Evolutionary conservation across 2,888 invertebrate genomes (phyloP).

Genomic region (Sphinx pinastri): DNA sequence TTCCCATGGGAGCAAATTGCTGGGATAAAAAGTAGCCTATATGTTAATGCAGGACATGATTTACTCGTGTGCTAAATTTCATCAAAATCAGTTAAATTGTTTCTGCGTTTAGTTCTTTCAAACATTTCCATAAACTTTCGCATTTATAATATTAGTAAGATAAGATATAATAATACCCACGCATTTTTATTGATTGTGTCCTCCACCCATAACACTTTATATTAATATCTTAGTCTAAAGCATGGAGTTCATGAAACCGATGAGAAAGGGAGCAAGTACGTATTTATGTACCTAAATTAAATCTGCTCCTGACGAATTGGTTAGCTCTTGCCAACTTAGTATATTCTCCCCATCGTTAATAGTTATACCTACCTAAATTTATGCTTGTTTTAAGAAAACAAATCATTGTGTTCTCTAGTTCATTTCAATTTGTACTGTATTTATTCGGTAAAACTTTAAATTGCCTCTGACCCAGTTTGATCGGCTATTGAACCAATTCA

Average conservation of each 20-base stretch:
- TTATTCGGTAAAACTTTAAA: slow-evolving; percentile 81
- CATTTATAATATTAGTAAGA: not conserved
- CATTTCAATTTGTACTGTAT: slow-evolving; percentile 60
- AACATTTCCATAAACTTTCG: not conserved
- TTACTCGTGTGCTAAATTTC: too few species aligned
- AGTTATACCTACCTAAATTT: slow-evolving; percentile 38
- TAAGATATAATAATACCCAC: not conserved
- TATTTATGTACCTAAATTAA: slow-evolving; percentile 4
- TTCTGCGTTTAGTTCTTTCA: too few species aligned
- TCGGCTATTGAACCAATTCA: slow-evolving; percentile 71
- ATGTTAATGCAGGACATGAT: too few species aligned
- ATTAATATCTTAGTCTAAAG: not conserved
- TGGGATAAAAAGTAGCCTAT: too few species aligned
- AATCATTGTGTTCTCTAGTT: slow-evolving; percentile 43
- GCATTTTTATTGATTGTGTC: not conserved
- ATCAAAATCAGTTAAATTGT: too few species aligned
- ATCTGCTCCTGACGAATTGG: slow-evolving; percentile 7
- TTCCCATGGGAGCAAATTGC: too few species aligned
- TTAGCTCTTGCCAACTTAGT: slow-evolving; percentile 42
- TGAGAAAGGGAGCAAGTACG: not conserved
- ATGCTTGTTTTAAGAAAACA: slow-evolving; percentile 38
- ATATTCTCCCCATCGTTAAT: slow-evolving; percentile 22
- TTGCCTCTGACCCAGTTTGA: slow-evolving; percentile 78
- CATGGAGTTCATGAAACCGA: not conserved
- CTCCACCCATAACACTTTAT: not conserved